Base-by-base conservation (phyloP, 2,888 invertebrate species). In the Geophilus truncorum region DNA sequence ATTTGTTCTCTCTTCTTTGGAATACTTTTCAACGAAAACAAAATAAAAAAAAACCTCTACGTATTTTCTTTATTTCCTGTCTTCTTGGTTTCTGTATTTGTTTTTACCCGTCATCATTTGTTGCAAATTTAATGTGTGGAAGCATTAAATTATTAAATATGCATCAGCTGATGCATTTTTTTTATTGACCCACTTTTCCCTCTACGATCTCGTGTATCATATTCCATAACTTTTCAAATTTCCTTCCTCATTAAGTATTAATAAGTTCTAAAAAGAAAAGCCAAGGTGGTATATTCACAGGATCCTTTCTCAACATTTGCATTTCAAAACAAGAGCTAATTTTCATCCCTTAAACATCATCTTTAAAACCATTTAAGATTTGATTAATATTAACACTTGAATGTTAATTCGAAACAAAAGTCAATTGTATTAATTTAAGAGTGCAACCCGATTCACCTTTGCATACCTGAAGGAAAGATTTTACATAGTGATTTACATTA, bases 201-300 rank as follows among this genome's bases (percentile, higher is more conserved):
- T n/a, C n/a, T n/a, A 70, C 70, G 0, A 28, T 1, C 70, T 70
- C 70, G 10, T 70, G 12, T 62, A 62, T 62, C 57, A 62, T 21
- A 62, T 62, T 25, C 70, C 25, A 70, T 25, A 70, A 70, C 25
- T 70, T 70, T 70, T 70, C 70, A 70, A 70, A 70, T 70, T 70
- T 70, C 28, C 70, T 70, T 70, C 70, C 28, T 70, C 70, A 70
- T 70, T 70, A 70, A 12, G 28, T 25, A 70, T 70, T 25, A 70
- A 70, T 70, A 70, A 70, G 25, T 15, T 28, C 70, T 12, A 70
- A 70, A 25, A 28, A 70, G 70, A 70, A 70, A 70, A 70, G 28
- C 70, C 70, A 70, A n/a, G 51, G 7, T 51, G 25, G 25, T 1
- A 0, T 10, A 62, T 1, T 23, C n/a, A n/a, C 70, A 10, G 9